These are phyloP conservation scores for Rousettus madagascariensis DNA, from an alignment of 2,797 vertebrate genomes.

Conservation along the genomic window DNA sequence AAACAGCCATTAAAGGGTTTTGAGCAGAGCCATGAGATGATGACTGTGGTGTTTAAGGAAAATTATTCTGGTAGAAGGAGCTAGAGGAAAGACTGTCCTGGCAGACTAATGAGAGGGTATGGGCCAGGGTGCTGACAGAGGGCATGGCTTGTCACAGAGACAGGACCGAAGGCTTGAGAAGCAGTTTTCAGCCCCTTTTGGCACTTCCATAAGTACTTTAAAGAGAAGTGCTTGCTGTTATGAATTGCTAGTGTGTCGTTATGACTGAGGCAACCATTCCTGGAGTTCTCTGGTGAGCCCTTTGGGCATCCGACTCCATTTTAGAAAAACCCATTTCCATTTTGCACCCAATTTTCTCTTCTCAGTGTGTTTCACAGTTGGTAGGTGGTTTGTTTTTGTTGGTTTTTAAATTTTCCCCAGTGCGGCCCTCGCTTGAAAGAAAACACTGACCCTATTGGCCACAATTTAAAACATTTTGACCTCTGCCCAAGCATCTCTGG, in stretches of 20 bases:
- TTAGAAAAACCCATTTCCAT: slow-evolving; percentile 40
- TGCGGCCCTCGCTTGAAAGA: not conserved
- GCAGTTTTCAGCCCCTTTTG: not conserved
- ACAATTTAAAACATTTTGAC: slow-evolving; percentile 26
- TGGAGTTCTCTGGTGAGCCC: not conserved
- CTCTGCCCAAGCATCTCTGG: slow-evolving; percentile 31
- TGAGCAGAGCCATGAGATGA: not conserved
- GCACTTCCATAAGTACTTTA: not conserved
- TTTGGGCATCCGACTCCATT: not conserved
- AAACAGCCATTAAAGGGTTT: not conserved
- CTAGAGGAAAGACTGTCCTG: not conserved
- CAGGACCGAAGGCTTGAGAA: not conserved
- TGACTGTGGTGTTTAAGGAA: not conserved
- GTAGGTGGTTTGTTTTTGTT: slow-evolving; percentile 54
- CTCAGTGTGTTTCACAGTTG: not conserved
- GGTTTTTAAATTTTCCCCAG: slow-evolving; percentile 50
- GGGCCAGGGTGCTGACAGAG: not conserved
- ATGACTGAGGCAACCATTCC: not conserved
- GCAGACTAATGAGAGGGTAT: not conserved
- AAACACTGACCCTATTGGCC: not conserved
- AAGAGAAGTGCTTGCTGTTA: not conserved
- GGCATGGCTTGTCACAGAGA: not conserved
- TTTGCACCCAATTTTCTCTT: slow-evolving; percentile 35
- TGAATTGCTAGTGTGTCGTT: not conserved
- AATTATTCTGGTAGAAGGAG: not conserved